phyloP scores from a whole-genome alignment of 2,888 invertebrate species.

The Lobophora halterata region DNA sequence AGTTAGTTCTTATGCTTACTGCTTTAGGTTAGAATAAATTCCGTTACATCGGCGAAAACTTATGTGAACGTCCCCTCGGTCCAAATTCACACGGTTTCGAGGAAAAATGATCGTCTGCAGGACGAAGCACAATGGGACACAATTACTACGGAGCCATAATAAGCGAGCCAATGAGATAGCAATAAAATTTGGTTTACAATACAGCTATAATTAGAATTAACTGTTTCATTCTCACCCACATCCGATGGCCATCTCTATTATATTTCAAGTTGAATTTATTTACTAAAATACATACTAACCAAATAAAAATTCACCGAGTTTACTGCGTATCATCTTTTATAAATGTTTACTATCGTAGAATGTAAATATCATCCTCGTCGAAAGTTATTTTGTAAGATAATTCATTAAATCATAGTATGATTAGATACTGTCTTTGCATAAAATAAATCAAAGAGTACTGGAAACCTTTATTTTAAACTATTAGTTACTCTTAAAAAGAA shows the following conservation, averaged over 20 bases:
- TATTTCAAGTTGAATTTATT: too few species aligned
- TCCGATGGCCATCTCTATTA: constrained; percentile 61
- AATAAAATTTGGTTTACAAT: constrained; percentile 77
- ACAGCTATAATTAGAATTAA: constrained; percentile 77
- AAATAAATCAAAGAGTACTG: too few species aligned
- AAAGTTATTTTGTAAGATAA: too few species aligned
- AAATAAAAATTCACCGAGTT: background rate
- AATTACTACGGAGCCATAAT: constrained; percentile 67
- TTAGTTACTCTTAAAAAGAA: too few species aligned
- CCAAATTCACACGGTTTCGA: constrained; percentile 68
- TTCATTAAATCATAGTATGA: too few species aligned
- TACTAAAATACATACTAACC: background rate
- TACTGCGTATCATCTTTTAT: too few species aligned
- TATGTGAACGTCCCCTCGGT: constrained; percentile 53
- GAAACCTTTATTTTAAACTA: too few species aligned
- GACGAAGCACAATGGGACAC: constrained; percentile 63
- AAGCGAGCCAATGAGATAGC: constrained; percentile 76
- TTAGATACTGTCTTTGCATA: too few species aligned
- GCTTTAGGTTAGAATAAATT: constrained; percentile 31
- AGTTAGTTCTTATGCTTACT: background rate
- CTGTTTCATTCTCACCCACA: constrained; percentile 75
- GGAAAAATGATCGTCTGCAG: constrained; percentile 61
- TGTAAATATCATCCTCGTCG: too few species aligned
- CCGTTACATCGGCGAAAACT: constrained; percentile 44
- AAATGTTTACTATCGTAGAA: too few species aligned